Percentiles rank a stretch among this genome's conserved stretches.
These are phyloP conservation scores for Atractosteus spatula DNA, from an alignment of 2,113 vertebrate genomes.

Conservation along the genomic window DNA sequence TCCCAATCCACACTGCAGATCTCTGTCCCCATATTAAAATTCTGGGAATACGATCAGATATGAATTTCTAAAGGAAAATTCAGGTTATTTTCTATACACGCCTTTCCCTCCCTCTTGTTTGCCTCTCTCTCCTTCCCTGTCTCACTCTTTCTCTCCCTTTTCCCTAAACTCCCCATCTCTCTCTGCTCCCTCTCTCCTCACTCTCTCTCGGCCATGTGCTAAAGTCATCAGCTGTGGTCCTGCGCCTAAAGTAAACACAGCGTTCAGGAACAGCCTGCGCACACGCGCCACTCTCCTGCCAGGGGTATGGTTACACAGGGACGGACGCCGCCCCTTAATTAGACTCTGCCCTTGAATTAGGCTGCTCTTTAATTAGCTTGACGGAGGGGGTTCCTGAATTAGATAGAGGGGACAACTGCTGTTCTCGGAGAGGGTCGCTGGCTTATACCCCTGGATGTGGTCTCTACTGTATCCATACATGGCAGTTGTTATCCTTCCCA, in stretches of 20 bases:
- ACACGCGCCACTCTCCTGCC: conserved; percentile 21
- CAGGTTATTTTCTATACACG: no score
- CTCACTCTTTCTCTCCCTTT: no score
- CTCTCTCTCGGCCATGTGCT: no score
- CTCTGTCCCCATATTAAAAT: no score
- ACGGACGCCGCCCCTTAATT: conserved; percentile 38
- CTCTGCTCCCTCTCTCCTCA: no score
- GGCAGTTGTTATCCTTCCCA: background rate
- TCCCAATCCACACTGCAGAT: background rate
- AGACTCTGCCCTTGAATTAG: conserved; percentile 55
- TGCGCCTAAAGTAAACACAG: no score
- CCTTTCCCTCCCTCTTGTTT: no score
- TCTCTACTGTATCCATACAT: background rate
- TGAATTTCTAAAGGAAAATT: no score
- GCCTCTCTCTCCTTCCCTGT: background rate
- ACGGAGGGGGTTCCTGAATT: conserved; percentile 31
- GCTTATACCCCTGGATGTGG: background rate
- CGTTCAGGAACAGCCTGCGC: conserved; percentile 14
- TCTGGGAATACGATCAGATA: no score
- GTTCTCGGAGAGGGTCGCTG: background rate
- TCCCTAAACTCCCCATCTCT: no score
- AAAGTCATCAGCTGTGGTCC: no score
- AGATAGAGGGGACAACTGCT: conserved; percentile 20
- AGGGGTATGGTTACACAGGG: conserved; percentile 40
- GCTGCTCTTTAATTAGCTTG: conserved; percentile 34